Percentiles rank a stretch among this genome's conserved stretches.
phyloP scores from a whole-genome alignment of 2,113 vertebrate genomes.

The Leuciscus idus region DNA sequence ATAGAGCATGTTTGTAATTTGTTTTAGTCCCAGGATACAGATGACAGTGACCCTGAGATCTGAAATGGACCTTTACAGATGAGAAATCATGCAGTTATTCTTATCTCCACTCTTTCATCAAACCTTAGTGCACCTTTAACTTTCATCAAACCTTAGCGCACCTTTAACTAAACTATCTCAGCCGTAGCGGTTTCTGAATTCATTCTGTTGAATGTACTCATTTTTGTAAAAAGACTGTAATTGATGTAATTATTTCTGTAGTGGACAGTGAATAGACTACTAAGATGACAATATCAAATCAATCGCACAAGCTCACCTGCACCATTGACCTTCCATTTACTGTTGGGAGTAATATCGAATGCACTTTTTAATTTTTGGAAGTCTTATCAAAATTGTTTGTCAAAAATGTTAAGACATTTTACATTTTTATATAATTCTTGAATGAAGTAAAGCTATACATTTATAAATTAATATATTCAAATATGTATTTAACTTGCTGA shows the following conservation, averaged over 20 bases:
- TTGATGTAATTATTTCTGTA: background rate
- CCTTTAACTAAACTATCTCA: background rate
- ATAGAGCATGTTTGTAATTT: background rate
- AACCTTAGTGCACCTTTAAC: background rate
- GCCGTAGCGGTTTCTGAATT: background rate
- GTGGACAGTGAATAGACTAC: background rate
- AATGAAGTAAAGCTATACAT: too few relatives aligned
- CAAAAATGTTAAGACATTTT: too few relatives aligned
- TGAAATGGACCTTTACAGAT: conserved; percentile 48
- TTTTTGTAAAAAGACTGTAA: background rate
- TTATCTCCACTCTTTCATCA: background rate
- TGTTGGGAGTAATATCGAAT: background rate
- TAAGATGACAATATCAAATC: background rate
- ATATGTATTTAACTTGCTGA: too few relatives aligned
- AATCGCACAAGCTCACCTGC: background rate
- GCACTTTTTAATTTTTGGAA: background rate
- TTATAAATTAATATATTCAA: too few relatives aligned
- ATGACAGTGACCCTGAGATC: conserved; percentile 37
- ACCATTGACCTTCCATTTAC: background rate
- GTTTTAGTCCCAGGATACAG: background rate
- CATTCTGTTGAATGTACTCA: background rate
- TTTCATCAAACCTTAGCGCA: background rate
- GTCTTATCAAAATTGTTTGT: too few relatives aligned
- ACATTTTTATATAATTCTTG: too few relatives aligned
- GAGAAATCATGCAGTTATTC: background rate